A percentile compares a stretch with the other conserved stretches of the same genome.
Evolutionary conservation across 2,113 vertebrate genomes (phyloP).

Genomic region (Elanus axillaris): DNA sequence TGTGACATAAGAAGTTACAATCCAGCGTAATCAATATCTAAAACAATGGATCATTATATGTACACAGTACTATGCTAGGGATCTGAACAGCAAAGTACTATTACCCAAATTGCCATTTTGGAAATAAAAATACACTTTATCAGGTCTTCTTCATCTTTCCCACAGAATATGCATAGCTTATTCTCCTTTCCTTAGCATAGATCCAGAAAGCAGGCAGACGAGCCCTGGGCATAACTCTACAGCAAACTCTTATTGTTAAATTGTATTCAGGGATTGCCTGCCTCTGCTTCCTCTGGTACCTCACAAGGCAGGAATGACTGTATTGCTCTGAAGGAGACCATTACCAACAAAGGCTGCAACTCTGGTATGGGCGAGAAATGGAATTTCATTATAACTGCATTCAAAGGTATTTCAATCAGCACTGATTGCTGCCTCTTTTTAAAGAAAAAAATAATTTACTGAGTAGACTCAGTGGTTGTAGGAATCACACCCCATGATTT

Average conservation of each 20-base stretch:
- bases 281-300: not conserved
- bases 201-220: not conserved
- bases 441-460: slow-evolving; percentile 65
- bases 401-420: slow-evolving; percentile 76
- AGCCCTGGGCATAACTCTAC: not conserved
- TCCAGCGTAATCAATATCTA: not conserved
- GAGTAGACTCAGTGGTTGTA: slow-evolving; percentile 52
- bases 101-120: not conserved
- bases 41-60: not conserved
- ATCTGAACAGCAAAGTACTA: not conserved
- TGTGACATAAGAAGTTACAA: not conserved
- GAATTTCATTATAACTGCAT: slow-evolving; percentile 72
- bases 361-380: slow-evolving; percentile 55
- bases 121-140: not conserved
- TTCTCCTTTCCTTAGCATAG: not conserved
- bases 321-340: slow-evolving; percentile 54
- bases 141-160: not conserved
- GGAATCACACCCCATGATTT: slow-evolving; percentile 54
- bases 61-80: not conserved
- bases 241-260: not conserved
- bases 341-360: slow-evolving; percentile 68
- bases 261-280: not conserved
- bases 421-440: slow-evolving; percentile 74
- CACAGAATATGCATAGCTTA: not conserved
- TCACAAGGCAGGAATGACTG: slow-evolving; percentile 19